Conservation (phyloP, 2,113 vertebrate genomes). For the Bubo blakistoni region DNA sequence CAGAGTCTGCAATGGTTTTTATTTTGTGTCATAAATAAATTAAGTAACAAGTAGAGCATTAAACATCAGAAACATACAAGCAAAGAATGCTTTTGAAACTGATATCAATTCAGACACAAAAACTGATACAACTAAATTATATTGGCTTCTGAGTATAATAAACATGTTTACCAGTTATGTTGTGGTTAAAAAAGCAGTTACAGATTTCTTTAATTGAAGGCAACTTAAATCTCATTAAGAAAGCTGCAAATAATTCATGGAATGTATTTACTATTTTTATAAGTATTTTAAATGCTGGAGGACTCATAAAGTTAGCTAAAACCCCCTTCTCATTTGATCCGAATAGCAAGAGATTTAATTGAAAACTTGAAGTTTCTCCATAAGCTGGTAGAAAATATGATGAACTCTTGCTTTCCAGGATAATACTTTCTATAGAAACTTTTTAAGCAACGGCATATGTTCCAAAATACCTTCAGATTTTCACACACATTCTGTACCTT, state of each 20-base stretch:
- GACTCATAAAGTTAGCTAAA: not conserved
- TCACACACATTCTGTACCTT: not conserved
- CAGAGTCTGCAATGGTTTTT: not conserved
- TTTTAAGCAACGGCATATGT: not conserved
- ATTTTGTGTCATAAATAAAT: constrained; percentile 37
- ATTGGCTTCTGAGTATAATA: constrained; percentile 11
- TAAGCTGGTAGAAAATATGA: not conserved
- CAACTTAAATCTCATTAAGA: constrained; percentile 3
- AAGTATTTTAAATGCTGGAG: not conserved
- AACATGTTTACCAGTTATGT: not conserved
- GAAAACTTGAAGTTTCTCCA: constrained; percentile 2
- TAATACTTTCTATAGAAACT: not conserved
- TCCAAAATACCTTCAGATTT: not conserved
- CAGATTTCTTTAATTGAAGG: not conserved
- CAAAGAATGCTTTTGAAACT: constrained; percentile 45
- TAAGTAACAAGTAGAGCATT: constrained; percentile 12
- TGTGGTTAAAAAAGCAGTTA: not conserved
- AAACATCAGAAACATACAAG: constrained; percentile 21
- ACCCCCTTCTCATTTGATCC: not conserved
- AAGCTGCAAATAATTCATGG: constrained; percentile 6
- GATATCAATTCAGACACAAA: not conserved
- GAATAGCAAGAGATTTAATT: constrained; percentile 9
- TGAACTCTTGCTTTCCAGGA: not conserved
- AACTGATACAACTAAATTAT: not conserved
- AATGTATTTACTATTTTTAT: not conserved